Evolutionary conservation across 2,797 vertebrate species (phyloP).

Genomic region (Periparus ater): DNA sequence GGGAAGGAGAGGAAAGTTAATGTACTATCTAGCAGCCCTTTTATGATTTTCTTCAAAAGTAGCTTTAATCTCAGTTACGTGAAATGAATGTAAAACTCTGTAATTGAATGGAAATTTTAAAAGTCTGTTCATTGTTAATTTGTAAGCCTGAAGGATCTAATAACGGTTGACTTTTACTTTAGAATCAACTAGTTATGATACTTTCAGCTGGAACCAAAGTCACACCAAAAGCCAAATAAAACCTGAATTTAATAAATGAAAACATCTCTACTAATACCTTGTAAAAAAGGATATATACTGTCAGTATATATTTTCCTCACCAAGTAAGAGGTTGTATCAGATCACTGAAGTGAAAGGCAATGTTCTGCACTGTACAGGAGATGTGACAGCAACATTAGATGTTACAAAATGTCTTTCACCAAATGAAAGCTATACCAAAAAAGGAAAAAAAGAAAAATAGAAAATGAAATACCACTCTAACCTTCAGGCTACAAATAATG

Average conservation of each 20-base stretch:
- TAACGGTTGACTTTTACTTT: background rate
- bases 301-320: background rate
- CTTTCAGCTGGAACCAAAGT: background rate
- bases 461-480: background rate
- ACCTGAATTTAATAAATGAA: background rate
- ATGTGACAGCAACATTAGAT: background rate
- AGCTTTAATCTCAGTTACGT: background rate
- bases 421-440: background rate
- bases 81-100: background rate
- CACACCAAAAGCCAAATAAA: background rate
- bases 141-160: background rate
- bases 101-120: background rate
- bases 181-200: background rate
- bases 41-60: background rate
- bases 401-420: background rate
- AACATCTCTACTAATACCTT: background rate
- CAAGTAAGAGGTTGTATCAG: background rate
- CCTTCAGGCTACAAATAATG: background rate
- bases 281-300: background rate
- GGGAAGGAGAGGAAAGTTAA: background rate
- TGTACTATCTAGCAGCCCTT: background rate
- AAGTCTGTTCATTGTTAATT: background rate
- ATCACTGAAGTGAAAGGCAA: slow-evolving; percentile 11
- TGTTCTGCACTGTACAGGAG: background rate
- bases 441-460: background rate